These are phyloP conservation scores for Corynorhinus townsendii DNA, from an alignment of 2,113 vertebrate species.

Conservation along the genomic window DNA sequence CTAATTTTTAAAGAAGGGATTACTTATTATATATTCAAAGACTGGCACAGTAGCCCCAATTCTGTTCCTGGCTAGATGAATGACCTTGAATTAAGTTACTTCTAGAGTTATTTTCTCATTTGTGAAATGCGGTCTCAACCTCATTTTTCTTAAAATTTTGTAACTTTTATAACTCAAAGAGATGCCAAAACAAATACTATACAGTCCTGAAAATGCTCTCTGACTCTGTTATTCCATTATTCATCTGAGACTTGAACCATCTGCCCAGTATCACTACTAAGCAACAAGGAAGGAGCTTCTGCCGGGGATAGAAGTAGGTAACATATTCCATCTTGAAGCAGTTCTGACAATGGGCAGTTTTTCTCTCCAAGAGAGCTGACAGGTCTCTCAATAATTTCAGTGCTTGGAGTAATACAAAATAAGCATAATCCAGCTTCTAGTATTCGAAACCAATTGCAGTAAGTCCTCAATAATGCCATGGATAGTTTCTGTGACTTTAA, in stretches of 20 bases:
- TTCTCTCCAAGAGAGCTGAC: background rate
- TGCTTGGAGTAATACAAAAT: background rate
- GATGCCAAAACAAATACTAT: background rate
- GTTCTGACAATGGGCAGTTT: background rate
- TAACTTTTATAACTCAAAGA: background rate
- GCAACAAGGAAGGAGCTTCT: background rate
- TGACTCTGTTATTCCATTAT: background rate
- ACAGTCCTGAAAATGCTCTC: background rate
- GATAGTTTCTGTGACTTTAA: background rate
- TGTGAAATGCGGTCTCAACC: background rate
- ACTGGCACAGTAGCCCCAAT: background rate
- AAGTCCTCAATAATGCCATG: background rate
- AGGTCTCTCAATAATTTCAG: background rate
- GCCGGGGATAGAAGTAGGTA: background rate
- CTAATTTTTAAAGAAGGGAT: background rate
- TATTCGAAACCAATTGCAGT: background rate
- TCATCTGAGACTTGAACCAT: background rate
- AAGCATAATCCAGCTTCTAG: background rate
- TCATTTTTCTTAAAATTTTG: background rate
- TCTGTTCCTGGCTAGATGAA: background rate
- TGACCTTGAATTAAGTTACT: background rate
- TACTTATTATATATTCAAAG: background rate
- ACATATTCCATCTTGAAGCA: background rate
- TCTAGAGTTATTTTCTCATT: slow-evolving; percentile 9
- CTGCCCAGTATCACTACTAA: background rate